Conservation (phyloP, 2,113 vertebrate species). For the Rhynchopsitta pachyrhyncha region DNA sequence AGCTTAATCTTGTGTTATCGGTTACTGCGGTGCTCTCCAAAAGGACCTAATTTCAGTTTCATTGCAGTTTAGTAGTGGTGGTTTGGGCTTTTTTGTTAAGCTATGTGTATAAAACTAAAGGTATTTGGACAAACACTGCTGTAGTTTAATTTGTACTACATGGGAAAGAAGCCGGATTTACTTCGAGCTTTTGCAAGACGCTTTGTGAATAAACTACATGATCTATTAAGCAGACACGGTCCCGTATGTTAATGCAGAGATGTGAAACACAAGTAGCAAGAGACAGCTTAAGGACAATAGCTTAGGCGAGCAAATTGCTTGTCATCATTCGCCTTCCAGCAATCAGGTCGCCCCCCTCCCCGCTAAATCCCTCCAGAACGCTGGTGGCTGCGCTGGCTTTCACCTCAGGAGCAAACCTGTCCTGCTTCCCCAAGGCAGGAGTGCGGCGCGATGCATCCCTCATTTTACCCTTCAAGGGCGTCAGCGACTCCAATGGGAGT, state of each 20-base stretch:
- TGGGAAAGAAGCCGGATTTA: neutral
- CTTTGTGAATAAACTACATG: neutral
- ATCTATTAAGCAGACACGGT: neutral
- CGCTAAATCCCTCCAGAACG: neutral
- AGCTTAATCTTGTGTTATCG: constrained; percentile 23
- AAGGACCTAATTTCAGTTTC: constrained; percentile 25
- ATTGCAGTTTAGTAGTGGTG: neutral
- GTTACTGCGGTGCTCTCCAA: constrained; percentile 6
- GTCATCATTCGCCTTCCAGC: neutral
- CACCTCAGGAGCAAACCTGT: neutral
- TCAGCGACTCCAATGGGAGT: neutral
- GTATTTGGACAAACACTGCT: neutral
- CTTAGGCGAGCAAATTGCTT: neutral
- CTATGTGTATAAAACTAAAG: neutral
- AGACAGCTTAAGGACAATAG: neutral
- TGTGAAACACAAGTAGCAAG: neutral
- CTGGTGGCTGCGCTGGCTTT: neutral
- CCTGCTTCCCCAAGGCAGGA: neutral
- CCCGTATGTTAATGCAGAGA: neutral
- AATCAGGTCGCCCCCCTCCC: neutral
- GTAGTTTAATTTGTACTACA: neutral
- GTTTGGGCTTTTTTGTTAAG: neutral
- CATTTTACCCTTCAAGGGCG: neutral
- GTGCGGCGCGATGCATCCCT: neutral
- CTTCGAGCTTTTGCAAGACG: neutral